Base-by-base conservation (phyloP, 2,888 invertebrate genomes). In the Eupithecia pulchellata region DNA sequence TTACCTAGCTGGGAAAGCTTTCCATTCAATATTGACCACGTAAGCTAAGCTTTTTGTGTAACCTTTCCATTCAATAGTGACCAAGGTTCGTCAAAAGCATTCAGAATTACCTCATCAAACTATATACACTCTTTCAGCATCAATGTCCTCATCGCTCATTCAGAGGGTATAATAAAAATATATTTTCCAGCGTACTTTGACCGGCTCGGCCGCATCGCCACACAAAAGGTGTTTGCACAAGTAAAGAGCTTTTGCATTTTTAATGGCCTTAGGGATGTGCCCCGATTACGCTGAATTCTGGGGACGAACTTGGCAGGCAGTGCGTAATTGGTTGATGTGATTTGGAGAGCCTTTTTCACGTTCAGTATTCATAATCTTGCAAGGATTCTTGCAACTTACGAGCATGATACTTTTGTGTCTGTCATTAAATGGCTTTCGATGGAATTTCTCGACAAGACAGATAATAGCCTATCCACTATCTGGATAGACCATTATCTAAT, bases 241-340 rank as follows among this genome's bases (percentile, higher is more conserved):
- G 89, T 90, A 91, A 92, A 91, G 88, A 91, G 92, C 84, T 86
- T 89, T 84, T 92, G 91, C 89, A 93, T 92, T 91, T 92, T 93
- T 91, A 90, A 92, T 84, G 84, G 82, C 63, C 75, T 79, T 75
- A 75, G 76, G 66, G 75, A 69, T 77, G 76, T 47, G 25, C 66
- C 62, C 13, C 57, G 34, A 52, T 68, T 63, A 76, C 73, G 55
- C 42, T 64, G 47, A 66, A 42, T 55, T 64, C 27, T 20, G 52
- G 13, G 34, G 61, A 61, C 20, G 14, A 20, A n/a, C 25, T 60
- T 57, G 29, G 47, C 57, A 29, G 4, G 60, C 13, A 30, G 29
- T 30, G 58, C 30, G 30, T 30, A 58, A 29, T 58, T 58, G 29
- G 30, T 30, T 58, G 30, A 58, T 29, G 30, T 32, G 58, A 32